Conservation (phyloP, 1,140 invertebrate species). For the Macrocentrus cingulum region DNA sequence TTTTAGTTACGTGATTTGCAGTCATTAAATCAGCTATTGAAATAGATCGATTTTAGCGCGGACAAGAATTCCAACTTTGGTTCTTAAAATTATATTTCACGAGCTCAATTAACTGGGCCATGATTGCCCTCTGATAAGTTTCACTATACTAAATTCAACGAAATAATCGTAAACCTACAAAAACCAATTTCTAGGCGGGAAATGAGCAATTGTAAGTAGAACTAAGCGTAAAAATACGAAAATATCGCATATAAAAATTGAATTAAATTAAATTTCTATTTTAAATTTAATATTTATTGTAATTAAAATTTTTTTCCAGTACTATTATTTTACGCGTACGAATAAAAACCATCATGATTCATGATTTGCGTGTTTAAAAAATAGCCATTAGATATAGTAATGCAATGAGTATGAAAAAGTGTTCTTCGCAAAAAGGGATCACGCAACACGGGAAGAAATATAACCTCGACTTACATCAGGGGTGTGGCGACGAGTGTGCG, state of each 20-base stretch:
- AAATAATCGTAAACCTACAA: neutral
- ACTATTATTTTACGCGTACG: neutral
- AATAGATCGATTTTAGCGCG: slow-evolving; percentile 9
- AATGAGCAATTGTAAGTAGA: too few relatives aligned
- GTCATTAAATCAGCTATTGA: slow-evolving; percentile 15
- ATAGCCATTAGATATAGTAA: neutral
- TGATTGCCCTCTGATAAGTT: neutral
- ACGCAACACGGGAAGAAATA: slow-evolving; percentile 1
- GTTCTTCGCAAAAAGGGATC: slow-evolving; percentile 1
- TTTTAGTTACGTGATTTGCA: slow-evolving; percentile 16
- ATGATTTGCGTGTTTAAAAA: too few relatives aligned
- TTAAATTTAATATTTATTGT: neutral
- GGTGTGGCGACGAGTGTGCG: neutral
- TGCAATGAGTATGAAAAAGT: neutral
- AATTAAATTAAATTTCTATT: neutral
- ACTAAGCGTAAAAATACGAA: too few relatives aligned
- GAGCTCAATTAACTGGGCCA: slow-evolving; percentile 15
- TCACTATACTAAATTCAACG: neutral
- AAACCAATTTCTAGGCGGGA: too few relatives aligned
- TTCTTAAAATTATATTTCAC: slow-evolving; percentile 4
- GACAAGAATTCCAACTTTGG: slow-evolving; percentile 12
- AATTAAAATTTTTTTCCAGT: neutral
- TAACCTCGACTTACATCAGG: neutral
- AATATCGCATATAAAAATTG: neutral
- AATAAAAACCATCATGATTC: neutral